Percentiles rank a stretch among this genome's conserved stretches.
phyloP scores from a whole-genome alignment of 2,797 vertebrate genomes.

The Myotis daubentonii region DNA sequence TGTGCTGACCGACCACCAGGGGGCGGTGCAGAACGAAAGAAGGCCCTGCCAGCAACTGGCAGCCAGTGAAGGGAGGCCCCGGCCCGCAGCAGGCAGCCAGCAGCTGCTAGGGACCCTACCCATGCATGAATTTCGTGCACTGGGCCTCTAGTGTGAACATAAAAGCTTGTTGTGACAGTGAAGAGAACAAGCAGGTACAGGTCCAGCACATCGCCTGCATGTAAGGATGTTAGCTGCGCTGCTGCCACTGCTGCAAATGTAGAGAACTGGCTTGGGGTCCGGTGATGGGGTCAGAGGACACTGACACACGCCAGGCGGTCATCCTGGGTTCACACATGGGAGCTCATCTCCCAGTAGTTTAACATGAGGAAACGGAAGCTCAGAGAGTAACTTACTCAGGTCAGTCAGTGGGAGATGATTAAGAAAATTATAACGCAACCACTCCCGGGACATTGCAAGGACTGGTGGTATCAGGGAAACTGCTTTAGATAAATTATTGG shows the following conservation, averaged over 20 bases:
- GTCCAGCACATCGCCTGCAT: fast-evolving
- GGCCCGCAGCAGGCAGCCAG: too few species aligned
- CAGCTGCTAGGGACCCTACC: too few species aligned
- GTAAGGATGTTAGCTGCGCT: too few species aligned
- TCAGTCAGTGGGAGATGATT: background rate
- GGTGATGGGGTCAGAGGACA: too few species aligned
- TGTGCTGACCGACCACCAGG: too few species aligned
- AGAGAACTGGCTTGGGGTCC: background rate
- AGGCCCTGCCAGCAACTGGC: too few species aligned
- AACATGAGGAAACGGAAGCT: background rate
- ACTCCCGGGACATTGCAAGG: background rate
- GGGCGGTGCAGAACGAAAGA: too few species aligned
- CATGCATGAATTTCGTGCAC: too few species aligned
- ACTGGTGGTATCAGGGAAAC: background rate
- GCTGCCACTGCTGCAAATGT: too few species aligned
- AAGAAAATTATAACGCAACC: background rate
- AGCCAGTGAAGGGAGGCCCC: too few species aligned
- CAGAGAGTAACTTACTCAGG: background rate
- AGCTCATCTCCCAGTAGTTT: background rate
- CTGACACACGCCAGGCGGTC: fast-evolving
- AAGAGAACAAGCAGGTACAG: fast-evolving
- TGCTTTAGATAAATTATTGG: background rate
- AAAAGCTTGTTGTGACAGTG: fast-evolving
- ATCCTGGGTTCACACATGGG: fast-evolving
- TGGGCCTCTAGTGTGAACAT: too few species aligned